A percentile compares a stretch with the other conserved stretches of the same genome.
Evolutionary conservation across 2,888 invertebrate species (phyloP).

Genomic region (Ophion obscuratus): DNA sequence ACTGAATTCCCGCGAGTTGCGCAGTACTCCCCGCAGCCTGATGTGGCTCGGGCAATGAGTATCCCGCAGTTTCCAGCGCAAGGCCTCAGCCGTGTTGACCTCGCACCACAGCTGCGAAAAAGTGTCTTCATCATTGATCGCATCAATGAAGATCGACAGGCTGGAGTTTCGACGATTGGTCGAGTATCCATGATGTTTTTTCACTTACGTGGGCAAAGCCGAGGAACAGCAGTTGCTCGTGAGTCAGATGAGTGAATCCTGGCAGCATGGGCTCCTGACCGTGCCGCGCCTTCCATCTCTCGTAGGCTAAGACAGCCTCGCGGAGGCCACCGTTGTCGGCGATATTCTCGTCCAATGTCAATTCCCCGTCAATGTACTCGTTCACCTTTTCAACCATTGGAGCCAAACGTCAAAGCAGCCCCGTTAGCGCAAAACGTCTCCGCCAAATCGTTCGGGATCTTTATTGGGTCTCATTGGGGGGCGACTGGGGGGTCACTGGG

Average conservation of each 20-base stretch:
- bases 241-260: constrained; percentile 89
- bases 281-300: constrained; percentile 85
- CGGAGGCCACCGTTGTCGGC: constrained; percentile 93
- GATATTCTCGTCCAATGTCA: constrained; percentile 92
- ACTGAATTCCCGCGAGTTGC: constrained; percentile 91
- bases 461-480: no score
- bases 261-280: constrained; percentile 89
- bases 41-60: constrained; percentile 91
- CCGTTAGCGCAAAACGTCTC: background rate
- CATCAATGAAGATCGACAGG: background rate
- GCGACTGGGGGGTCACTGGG: no score
- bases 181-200: background rate
- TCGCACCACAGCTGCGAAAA: constrained; percentile 92
- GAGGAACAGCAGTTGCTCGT: constrained; percentile 92
- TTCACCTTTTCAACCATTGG: constrained; percentile 71
- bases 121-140: constrained; percentile 7
- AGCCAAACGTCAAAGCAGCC: background rate
- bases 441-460: background rate
- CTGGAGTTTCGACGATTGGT: background rate
- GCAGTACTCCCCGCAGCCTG: constrained; percentile 88
- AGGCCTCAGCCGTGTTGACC: constrained; percentile 87
- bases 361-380: constrained; percentile 89
- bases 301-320: constrained; percentile 90
- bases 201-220: constrained; percentile 91
- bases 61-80: constrained; percentile 88